phyloP scores from a whole-genome alignment of 2,797 vertebrate genomes.

The Squalus acanthias region DNA sequence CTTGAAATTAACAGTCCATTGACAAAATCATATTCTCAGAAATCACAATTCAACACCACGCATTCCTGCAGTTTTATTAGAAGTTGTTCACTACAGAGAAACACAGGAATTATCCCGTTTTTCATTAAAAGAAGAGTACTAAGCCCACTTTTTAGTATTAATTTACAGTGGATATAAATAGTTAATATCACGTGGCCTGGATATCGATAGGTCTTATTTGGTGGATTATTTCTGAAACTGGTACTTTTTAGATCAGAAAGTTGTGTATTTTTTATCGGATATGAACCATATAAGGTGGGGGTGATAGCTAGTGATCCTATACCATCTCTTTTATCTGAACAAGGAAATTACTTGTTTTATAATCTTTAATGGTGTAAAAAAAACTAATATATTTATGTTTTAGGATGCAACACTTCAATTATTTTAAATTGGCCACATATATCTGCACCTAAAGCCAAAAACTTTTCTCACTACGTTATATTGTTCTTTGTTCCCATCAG shows the following conservation, averaged over 20 bases:
- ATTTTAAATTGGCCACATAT: neutral
- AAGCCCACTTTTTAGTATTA: neutral
- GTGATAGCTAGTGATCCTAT: too few relatives aligned
- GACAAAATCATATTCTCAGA: neutral
- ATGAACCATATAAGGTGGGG: neutral
- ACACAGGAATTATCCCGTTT: neutral
- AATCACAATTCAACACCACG: neutral
- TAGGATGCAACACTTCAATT: neutral
- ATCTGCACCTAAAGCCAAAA: neutral
- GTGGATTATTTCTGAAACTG: neutral
- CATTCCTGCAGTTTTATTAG: neutral
- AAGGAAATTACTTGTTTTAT: neutral
- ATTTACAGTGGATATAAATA: neutral
- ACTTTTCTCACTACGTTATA: neutral
- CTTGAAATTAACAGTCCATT: neutral
- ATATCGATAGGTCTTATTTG: neutral
- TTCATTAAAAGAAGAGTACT: neutral
- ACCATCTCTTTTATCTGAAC: neutral
- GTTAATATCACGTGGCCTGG: too few relatives aligned
- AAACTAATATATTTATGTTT: neutral
- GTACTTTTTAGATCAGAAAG: neutral
- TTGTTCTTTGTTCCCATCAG: neutral
- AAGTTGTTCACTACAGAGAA: neutral
- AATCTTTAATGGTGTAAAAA: neutral
- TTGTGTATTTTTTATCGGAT: neutral